Conservation (phyloP, 2,797 vertebrate genomes). For the Thripadectes ignobilis region DNA sequence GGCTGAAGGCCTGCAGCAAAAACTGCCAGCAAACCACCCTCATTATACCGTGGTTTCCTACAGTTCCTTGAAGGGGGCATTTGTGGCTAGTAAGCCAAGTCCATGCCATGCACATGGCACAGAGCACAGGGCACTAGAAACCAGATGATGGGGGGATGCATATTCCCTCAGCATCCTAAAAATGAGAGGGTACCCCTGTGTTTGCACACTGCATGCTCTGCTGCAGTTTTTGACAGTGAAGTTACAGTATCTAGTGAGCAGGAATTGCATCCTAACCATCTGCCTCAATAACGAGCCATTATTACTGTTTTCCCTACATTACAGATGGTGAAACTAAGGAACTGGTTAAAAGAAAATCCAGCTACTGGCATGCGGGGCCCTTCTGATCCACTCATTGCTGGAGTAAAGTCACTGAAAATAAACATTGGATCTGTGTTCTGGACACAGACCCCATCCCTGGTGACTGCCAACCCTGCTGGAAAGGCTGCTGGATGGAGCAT, state of each 20-base stretch:
- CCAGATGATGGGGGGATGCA: neutral
- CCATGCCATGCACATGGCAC: fast-evolving
- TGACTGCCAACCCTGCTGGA: neutral
- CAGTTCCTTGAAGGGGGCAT: neutral
- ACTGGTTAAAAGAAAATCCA: neutral
- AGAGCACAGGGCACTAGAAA: neutral
- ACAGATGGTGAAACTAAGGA: neutral
- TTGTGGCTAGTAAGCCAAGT: fast-evolving
- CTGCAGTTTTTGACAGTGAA: neutral
- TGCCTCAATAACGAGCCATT: neutral
- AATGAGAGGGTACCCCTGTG: neutral
- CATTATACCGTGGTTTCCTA: fast-evolving
- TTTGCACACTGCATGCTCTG: neutral
- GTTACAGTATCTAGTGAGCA: neutral
- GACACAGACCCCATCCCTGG: neutral
- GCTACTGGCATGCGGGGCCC: neutral
- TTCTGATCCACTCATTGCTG: neutral
- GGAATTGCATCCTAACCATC: conserved; percentile 12
- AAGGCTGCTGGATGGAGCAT: neutral
- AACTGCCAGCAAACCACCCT: neutral
- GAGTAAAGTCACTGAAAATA: neutral
- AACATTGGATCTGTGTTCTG: neutral
- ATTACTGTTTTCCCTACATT: neutral
- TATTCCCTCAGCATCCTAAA: neutral
- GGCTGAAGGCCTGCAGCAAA: neutral